Evolutionary conservation across 2,797 vertebrate genomes (phyloP).

Genomic region (Brotula barbata): DNA sequence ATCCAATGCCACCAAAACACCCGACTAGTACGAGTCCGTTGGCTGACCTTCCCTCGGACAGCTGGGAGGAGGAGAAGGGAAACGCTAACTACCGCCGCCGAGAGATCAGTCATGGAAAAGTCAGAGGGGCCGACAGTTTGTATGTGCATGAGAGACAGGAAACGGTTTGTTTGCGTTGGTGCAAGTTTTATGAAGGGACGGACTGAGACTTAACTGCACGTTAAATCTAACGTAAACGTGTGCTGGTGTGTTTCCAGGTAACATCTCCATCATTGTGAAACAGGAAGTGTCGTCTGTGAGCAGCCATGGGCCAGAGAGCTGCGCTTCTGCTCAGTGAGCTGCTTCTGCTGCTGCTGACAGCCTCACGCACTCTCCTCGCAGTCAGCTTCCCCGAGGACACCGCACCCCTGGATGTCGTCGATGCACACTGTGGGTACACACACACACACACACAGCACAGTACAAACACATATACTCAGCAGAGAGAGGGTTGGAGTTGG

Average conservation of each 20-base stretch:
- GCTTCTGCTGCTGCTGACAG: conserved; percentile 76
- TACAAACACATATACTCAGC: conserved; percentile 16
- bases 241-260: conserved; percentile 83
- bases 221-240: too few species aligned
- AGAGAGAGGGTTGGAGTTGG: not conserved
- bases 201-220: too few species aligned
- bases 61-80: conserved; percentile 74
- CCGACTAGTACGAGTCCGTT: conserved; percentile 67
- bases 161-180: not conserved
- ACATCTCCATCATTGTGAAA: conserved; percentile 75
- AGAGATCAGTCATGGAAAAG: conserved; percentile 67
- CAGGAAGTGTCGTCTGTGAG: conserved; percentile 74
- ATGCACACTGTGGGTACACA: conserved; percentile 91
- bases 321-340: conserved; percentile 81
- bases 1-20: conserved; percentile 52
- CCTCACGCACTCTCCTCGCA: conserved; percentile 74
- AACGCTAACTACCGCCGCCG: conserved; percentile 63
- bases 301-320: conserved; percentile 87
- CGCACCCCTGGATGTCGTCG: conserved; percentile 87
- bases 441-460: conserved; percentile 3
- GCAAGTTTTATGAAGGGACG: too few species aligned
- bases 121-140: conserved; percentile 9
- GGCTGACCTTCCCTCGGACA: conserved; percentile 83
- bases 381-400: conserved; percentile 96
- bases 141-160: conserved; percentile 5